Evolutionary conservation across 2,888 invertebrate species (phyloP).

Genomic region (Mythimna vitellina): DNA sequence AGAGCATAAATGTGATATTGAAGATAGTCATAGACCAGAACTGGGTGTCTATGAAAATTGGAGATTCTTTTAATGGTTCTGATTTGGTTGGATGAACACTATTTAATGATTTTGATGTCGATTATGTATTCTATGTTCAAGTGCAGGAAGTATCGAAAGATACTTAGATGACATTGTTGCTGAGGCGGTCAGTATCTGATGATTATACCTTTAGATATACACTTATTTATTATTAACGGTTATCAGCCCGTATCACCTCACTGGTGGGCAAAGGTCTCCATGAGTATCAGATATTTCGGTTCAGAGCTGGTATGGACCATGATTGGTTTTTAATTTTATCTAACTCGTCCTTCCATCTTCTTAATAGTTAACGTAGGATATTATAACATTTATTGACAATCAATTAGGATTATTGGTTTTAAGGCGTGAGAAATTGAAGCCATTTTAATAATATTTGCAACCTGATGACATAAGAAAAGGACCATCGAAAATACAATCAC

Average conservation of each 20-base stretch:
- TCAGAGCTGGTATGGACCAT: background rate
- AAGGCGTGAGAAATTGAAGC: slow-evolving; percentile 38
- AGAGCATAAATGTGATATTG: slow-evolving; percentile 46
- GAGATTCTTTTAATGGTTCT: slow-evolving; percentile 32
- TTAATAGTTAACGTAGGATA: background rate
- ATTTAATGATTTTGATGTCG: background rate
- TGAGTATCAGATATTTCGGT: background rate
- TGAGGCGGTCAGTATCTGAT: background rate
- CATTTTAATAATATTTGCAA: slow-evolving; percentile 11
- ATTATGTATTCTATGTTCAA: background rate
- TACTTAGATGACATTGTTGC: background rate
- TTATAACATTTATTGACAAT: background rate
- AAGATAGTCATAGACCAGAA: slow-evolving; percentile 42
- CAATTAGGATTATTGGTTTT: slow-evolving; percentile 8
- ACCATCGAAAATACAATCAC: slow-evolving; percentile 41
- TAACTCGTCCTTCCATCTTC: background rate
- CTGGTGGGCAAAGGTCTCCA: background rate
- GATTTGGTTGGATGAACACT: slow-evolving; percentile 17
- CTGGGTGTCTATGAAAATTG: slow-evolving; percentile 28
- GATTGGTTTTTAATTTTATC: background rate
- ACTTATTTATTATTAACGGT: too few relatives aligned
- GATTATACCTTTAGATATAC: background rate
- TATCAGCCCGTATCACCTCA: background rate
- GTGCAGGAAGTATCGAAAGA: background rate
- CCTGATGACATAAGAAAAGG: slow-evolving; percentile 45